Evolutionary conservation across 2,797 vertebrate genomes (phyloP), one percentile per base, ranked within the genome.

Genomic region (Sebastes matsubarae): DNA sequence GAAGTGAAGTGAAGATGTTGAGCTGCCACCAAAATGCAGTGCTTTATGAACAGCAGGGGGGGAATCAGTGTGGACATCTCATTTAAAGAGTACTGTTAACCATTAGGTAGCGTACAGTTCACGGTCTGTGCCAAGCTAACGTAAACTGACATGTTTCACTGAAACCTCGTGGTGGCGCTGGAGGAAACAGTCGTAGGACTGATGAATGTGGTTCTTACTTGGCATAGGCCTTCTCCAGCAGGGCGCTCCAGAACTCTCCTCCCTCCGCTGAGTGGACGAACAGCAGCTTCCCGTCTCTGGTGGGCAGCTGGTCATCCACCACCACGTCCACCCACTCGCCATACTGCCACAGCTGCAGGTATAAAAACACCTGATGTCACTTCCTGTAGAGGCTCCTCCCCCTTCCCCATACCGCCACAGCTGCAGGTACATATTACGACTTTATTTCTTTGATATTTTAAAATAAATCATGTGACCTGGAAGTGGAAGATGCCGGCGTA

Each of bases 181-280:
- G 6, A 50, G 42, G 14, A 50, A 16, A 7, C 16, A 14, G 14
- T 18, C 42, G 7, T 20, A 50, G 42, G 7, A 16, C 42, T 20
- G 42, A 50, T 16, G 42, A 20, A 29, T 18, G 14, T 30, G 59
- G 20, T n/a, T 60, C 94, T 91, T 52, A 95, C 97, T 98, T 98
- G 88, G 98, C 97, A 0, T 99, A 99, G 18, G 97, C 98, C 73
- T 99, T 99, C 95, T 99, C 98, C 91, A 99, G 93, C 88, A 99
- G 94, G 64, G 98, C 97, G 1, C 97, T 97, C 97, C 97, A 99
- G 82, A 99, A 99, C 93, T 99, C 98, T 0, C 83, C 83, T 27
- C 92, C 93, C 75, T 97, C 95, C 0, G 93, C 94, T 0, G 97
- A 96, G 90, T 98, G 97, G 11, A 97, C 96, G 0, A 98, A 98